phyloP scores from a whole-genome alignment of 2,113 vertebrate species.

The Ancistrus triradiatus region DNA sequence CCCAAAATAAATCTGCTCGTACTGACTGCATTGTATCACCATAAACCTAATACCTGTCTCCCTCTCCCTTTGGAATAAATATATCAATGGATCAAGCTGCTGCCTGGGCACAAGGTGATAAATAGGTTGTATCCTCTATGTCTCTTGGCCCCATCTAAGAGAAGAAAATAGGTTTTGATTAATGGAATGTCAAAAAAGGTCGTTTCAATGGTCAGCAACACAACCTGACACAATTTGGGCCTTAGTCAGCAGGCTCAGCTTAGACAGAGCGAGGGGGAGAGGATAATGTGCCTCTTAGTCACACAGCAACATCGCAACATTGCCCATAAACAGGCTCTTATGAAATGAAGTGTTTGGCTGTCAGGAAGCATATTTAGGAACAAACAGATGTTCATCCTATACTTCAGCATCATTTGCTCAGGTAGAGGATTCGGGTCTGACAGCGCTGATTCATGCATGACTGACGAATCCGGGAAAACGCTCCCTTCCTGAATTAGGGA shows the following conservation, averaged over 20 bases:
- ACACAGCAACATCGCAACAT: neutral
- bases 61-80: neutral
- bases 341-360: slow-evolving; percentile 12
- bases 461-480: too few species aligned
- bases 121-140: neutral
- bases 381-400: too few species aligned
- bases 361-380: too few species aligned
- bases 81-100: neutral
- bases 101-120: slow-evolving; percentile 4
- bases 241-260: slow-evolving; percentile 33
- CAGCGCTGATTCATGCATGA: too few species aligned
- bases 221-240: slow-evolving; percentile 12
- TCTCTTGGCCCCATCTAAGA: neutral
- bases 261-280: neutral
- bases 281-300: neutral
- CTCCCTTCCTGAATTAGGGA: too few species aligned
- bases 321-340: slow-evolving; percentile 13
- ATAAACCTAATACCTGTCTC: neutral
- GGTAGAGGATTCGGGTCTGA: too few species aligned
- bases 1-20: neutral
- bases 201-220: neutral
- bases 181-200: slow-evolving; percentile 19
- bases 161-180: slow-evolving; percentile 21
- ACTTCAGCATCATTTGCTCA: too few species aligned
- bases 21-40: neutral